A percentile compares a stretch with the other conserved stretches of the same genome.
These are phyloP conservation scores for Channa argus DNA, from an alignment of 2,113 vertebrate species.

Conservation along the genomic window DNA sequence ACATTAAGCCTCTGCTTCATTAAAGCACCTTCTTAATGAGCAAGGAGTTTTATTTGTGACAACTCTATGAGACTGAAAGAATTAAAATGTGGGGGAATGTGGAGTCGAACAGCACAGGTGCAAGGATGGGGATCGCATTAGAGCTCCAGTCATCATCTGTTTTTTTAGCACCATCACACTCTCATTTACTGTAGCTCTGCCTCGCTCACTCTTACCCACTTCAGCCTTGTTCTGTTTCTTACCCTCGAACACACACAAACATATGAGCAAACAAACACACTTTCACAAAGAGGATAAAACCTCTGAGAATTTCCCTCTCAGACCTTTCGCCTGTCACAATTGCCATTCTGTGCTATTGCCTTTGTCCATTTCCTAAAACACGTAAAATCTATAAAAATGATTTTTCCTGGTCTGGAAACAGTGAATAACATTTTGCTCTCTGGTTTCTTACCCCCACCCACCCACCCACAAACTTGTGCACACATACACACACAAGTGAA, in stretches of 20 bases:
- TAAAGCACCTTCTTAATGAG: slow-evolving; percentile 48
- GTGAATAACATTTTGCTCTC: background rate
- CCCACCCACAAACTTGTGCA: background rate
- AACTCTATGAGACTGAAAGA: background rate
- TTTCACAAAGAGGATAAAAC: background rate
- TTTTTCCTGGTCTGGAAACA: slow-evolving; percentile 24
- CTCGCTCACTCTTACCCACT: background rate
- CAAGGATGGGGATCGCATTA: slow-evolving; percentile 25
- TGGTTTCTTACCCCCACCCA: background rate
- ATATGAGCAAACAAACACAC: slow-evolving; percentile 3
- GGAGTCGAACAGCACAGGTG: slow-evolving; percentile 16
- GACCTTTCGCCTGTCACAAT: slow-evolving; percentile 11
- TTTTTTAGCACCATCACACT: slow-evolving; percentile 59
- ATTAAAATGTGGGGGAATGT: slow-evolving; percentile 2
- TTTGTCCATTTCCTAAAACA: slow-evolving; percentile 48
- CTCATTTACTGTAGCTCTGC: slow-evolving; percentile 37
- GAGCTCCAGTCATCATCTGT: slow-evolving; percentile 44
- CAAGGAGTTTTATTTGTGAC: slow-evolving; percentile 14
- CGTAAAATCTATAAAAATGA: slow-evolving; percentile 26
- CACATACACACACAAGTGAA: background rate
- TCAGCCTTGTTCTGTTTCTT: background rate
- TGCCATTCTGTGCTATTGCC: slow-evolving; percentile 8
- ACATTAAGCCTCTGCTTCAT: slow-evolving; percentile 48
- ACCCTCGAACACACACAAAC: slow-evolving; percentile 6
- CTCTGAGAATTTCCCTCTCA: slow-evolving; percentile 3